Evolutionary conservation across 2,797 vertebrate genomes (phyloP).

Genomic region (Acanthurus tractus): DNA sequence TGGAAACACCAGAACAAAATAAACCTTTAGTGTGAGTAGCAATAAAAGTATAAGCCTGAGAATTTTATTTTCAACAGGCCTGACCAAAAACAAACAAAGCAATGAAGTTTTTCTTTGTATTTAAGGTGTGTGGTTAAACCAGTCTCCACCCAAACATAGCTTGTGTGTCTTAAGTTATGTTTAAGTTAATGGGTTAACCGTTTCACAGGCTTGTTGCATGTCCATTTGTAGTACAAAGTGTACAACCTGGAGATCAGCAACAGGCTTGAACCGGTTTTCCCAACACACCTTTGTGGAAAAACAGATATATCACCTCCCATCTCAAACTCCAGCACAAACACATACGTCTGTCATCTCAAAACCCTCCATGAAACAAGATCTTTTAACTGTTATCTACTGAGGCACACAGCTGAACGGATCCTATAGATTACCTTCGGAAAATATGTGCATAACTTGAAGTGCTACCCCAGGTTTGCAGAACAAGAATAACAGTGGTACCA

Average conservation of each 20-base stretch:
- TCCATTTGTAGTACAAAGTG: too few species aligned
- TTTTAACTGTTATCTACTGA: neutral
- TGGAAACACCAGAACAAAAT: constrained; percentile 42
- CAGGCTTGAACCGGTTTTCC: too few species aligned
- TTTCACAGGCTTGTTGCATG: too few species aligned
- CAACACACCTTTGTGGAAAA: too few species aligned
- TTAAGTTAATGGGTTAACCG: neutral
- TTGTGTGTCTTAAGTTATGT: neutral
- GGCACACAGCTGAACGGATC: neutral
- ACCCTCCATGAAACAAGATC: constrained; percentile 30
- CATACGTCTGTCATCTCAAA: neutral
- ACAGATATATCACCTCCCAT: neutral
- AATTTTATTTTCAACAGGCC: neutral
- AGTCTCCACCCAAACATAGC: neutral
- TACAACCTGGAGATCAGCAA: too few species aligned
- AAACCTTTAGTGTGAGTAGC: constrained; percentile 4
- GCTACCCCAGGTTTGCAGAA: neutral
- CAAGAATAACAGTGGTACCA: neutral
- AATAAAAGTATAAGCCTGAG: neutral
- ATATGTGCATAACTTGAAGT: neutral
- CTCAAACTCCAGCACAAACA: constrained; percentile 5
- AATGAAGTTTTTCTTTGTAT: neutral
- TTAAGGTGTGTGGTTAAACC: neutral
- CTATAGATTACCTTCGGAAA: neutral
- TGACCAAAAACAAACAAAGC: neutral